phyloP scores from a whole-genome alignment of 2,797 vertebrate species.

The Sternotherus odoratus region DNA sequence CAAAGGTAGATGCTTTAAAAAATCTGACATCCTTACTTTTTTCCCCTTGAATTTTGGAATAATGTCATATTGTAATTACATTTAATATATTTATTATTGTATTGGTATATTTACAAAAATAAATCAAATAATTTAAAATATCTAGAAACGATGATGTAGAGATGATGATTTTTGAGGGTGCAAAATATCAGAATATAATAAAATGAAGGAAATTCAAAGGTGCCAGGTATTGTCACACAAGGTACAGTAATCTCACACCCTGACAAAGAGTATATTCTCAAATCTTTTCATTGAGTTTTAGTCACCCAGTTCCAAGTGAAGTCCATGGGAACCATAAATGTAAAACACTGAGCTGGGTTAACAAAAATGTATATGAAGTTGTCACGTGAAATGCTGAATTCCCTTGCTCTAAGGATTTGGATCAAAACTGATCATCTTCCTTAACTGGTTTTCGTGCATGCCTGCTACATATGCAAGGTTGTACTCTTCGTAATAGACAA shows the following conservation, averaged over 20 bases:
- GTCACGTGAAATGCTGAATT: not conserved
- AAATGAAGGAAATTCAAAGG: not conserved
- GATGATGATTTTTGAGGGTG: not conserved
- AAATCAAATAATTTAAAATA: not conserved
- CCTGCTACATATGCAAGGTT: accelerated
- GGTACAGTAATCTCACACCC: not conserved
- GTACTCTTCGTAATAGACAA: not conserved
- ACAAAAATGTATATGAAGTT: not conserved
- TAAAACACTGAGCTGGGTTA: accelerated
- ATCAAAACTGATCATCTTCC: not conserved
- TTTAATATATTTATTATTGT: not conserved
- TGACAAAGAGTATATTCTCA: not conserved
- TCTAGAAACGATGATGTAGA: not conserved
- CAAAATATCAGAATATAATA: not conserved
- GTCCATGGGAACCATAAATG: not conserved
- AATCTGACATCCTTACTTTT: not conserved
- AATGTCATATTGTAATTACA: not conserved
- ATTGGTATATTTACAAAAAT: not conserved
- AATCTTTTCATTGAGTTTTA: not conserved
- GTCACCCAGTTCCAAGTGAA: not conserved
- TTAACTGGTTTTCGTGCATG: not conserved
- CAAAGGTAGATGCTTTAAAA: not conserved
- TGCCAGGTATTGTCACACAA: not conserved
- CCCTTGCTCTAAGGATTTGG: not conserved
- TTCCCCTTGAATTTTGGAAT: not conserved